phyloP scores from a whole-genome alignment of 1,140 invertebrate genomes.

The Drosophila kohkoa region DNA sequence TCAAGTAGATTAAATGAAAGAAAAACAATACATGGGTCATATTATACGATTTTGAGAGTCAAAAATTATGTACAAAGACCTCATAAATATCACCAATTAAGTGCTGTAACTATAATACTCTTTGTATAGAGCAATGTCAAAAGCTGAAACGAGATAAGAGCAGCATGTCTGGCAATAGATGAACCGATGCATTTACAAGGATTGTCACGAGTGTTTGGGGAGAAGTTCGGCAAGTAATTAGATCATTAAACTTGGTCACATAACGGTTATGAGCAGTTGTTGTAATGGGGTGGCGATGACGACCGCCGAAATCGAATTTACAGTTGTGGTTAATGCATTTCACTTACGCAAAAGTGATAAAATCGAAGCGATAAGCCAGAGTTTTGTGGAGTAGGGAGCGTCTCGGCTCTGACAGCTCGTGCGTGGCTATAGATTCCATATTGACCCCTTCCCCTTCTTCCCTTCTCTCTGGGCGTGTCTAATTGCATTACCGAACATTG shows the following conservation, averaged over 20 bases:
- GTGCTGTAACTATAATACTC: not conserved
- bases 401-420: constrained; percentile 7
- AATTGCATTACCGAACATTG: constrained; percentile 55
- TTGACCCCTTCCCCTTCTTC: not conserved
- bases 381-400: not conserved
- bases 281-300: not conserved
- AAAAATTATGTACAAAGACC: no score
- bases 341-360: constrained; percentile 59
- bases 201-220: not conserved
- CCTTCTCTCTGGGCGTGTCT: constrained; percentile 46
- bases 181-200: not conserved
- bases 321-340: constrained; percentile 68
- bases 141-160: constrained; percentile 20
- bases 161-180: not conserved
- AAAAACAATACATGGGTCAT: no score
- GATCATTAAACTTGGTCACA: constrained; percentile 45
- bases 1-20: no score
- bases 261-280: constrained; percentile 28
- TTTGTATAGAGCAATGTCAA: not conserved
- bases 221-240: constrained; percentile 49
- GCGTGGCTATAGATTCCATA: constrained; percentile 8
- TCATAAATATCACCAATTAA: no score
- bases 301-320: constrained; percentile 42
- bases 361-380: constrained; percentile 52
- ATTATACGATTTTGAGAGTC: no score